Evolutionary conservation across 2,113 vertebrate species (phyloP).

Genomic region (Halcyon senegalensis): DNA sequence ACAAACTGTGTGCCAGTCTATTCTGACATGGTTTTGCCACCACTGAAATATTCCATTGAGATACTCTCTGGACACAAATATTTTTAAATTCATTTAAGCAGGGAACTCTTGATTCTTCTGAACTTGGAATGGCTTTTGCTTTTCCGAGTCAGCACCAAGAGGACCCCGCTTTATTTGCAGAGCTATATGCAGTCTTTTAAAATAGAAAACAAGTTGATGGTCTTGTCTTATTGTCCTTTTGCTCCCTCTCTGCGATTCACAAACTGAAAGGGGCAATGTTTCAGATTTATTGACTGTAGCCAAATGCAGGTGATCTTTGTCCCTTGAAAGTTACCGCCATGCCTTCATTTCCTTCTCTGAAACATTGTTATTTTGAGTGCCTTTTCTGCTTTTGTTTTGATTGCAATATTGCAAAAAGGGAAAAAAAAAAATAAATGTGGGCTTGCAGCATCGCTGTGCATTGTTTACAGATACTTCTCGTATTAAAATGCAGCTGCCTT

Average conservation of each 20-base stretch:
- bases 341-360: neutral
- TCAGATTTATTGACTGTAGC: neutral
- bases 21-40: neutral
- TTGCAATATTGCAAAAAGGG: neutral
- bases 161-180: constrained; percentile 1
- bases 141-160: constrained; percentile 1
- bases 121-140: neutral
- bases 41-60: constrained; percentile 18
- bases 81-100: neutral
- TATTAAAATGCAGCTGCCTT: constrained; percentile 4
- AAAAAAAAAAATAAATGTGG: neutral
- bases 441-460: neutral
- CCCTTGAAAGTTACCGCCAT: neutral
- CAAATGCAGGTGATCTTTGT: constrained; percentile 18
- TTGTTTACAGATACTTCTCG: constrained; percentile 4
- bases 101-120: neutral
- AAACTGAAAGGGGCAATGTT: neutral
- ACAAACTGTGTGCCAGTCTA: neutral
- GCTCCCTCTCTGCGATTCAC: neutral
- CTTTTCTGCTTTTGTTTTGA: neutral
- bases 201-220: neutral
- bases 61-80: constrained; percentile 15
- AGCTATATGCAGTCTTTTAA: neutral
- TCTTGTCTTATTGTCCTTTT: neutral
- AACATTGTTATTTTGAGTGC: neutral